phyloP scores from a whole-genome alignment of 2,797 vertebrate species.

The Eutrigla gurnardus region DNA sequence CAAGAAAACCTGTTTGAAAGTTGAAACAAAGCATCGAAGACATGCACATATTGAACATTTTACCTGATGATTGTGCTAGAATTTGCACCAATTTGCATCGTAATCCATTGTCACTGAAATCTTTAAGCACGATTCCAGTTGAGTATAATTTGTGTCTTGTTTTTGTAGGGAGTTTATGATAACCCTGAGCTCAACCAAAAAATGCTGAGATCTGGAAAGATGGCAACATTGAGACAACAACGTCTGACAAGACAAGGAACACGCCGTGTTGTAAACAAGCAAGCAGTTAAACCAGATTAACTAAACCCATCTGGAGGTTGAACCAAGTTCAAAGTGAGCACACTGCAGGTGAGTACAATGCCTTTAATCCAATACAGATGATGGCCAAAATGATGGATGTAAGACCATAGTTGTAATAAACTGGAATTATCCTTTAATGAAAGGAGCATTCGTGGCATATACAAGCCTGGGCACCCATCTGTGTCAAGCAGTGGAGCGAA shows the following conservation, averaged over 20 bases:
- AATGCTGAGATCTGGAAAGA: too few relatives aligned
- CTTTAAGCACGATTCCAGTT: background rate
- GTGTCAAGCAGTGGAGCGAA: slow-evolving; percentile 1
- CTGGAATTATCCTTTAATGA: slow-evolving; percentile 6
- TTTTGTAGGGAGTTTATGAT: too few relatives aligned
- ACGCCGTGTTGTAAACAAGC: background rate
- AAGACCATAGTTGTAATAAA: background rate
- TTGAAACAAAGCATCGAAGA: background rate
- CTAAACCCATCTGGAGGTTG: background rate
- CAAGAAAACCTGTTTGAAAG: too few relatives aligned
- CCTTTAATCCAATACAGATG: background rate
- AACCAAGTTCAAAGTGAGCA: background rate
- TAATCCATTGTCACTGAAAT: background rate
- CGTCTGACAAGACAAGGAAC: background rate
- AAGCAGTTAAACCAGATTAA: background rate
- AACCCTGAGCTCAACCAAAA: too few relatives aligned
- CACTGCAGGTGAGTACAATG: background rate
- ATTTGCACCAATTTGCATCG: background rate
- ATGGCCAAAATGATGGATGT: background rate
- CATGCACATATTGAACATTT: background rate
- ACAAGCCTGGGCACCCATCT: background rate
- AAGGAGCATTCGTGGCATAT: background rate
- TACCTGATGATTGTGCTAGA: too few relatives aligned
- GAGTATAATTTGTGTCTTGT: background rate
- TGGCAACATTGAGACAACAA: too few relatives aligned